Conservation (phyloP, 2,888 invertebrate genomes). For the Mactromeris polynyma region DNA sequence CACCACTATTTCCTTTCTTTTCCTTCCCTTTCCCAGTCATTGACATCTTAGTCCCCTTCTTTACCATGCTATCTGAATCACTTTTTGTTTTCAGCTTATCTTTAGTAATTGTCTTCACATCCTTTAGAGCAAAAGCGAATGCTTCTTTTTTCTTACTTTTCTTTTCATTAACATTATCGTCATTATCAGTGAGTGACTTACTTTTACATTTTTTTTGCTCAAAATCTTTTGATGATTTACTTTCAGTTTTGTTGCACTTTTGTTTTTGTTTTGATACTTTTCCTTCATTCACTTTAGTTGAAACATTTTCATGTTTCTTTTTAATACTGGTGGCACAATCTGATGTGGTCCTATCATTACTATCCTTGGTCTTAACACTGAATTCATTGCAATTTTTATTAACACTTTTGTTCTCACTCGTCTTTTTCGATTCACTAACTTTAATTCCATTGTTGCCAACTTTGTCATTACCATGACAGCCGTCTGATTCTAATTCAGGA, state of each 20-base stretch:
- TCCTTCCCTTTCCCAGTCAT: not conserved
- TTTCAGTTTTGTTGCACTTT: not conserved
- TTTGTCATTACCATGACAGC: conserved; percentile 6
- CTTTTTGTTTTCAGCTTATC: conserved; percentile 4
- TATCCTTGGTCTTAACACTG: not conserved
- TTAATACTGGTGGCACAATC: not conserved
- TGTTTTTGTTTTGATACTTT: not conserved
- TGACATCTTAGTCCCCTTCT: not conserved
- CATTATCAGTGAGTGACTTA: not conserved
- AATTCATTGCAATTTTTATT: not conserved
- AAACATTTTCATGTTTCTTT: not conserved
- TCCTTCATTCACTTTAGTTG: conserved; percentile 1
- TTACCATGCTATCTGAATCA: not conserved
- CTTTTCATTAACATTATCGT: conserved; percentile 2
- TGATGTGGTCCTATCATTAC: not conserved
- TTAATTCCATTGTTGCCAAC: not conserved
- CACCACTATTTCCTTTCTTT: conserved; percentile 16
- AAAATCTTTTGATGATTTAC: not conserved
- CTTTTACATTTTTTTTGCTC: not conserved
- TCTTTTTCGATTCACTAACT: not conserved
- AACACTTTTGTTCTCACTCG: not conserved
- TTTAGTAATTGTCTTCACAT: not conserved
- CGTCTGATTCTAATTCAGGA: conserved; percentile 7
- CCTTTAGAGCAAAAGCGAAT: not conserved
- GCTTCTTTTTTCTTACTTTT: not conserved